Base-by-base conservation (phyloP, 2,888 invertebrate genomes). In the Subacronicta megacephala region DNA sequence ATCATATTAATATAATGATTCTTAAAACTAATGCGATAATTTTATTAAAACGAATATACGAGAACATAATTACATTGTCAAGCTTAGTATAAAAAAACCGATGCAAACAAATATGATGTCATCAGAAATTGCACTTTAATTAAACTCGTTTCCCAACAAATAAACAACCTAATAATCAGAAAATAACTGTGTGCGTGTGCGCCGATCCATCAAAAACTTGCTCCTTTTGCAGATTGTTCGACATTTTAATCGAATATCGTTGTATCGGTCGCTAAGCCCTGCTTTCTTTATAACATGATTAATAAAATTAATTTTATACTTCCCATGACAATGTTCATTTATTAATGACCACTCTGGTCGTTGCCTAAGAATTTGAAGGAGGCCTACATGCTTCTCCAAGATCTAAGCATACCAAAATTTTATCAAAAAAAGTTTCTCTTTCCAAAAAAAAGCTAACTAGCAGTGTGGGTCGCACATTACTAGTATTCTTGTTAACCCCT, bases 121-220 rank as follows among this genome's bases (percentile, higher is more conserved):
- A 12, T 12, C 29, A 29, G 29, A 9, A 23, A 29, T 29, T 29
- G 12, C 12, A 29, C 5, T 5, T n/a, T n/a, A n/a, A n/a, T n/a
- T n/a, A 31, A 68, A 68, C 47, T 40, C n/a, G 46, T 68, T 68
- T 61, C 43, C 36, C 60, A 47, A 53, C 5, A 60, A 62, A 40
- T 31, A 47, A 67, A 61, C 23, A 61, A 67, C 59, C 35, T 26
- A 64, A 64, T 7, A 16, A 23, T 17, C 45, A 38, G 15, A 9
- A 40, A 40, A 13, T 36, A 37, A 36, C 15, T 10, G 42, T 13
- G 31, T 36, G 62, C 68, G 53, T 9, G 20, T 38, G 46, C 53
- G 43, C 7, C 43, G 53, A 47, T 63, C 68, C 33, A 61, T 68
- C 68, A 63, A 16, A 36, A 36, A 10, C 40, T 67, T 53, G 31